Conservation (phyloP, 2,797 vertebrate genomes). For the Yasuhikotakia modesta region DNA sequence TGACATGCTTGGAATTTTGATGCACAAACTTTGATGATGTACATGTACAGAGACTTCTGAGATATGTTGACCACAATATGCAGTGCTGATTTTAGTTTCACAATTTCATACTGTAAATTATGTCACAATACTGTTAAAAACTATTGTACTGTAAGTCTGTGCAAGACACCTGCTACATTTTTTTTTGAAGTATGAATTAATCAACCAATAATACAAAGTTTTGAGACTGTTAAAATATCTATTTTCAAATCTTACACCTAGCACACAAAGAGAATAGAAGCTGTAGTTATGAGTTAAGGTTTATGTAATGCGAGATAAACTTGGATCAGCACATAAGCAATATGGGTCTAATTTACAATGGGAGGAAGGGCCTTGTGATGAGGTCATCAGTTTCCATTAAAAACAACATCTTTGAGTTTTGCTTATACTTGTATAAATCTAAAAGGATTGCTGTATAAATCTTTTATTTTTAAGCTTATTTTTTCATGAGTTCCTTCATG, state of each 20-base stretch:
- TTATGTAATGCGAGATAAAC: slow-evolving; percentile 37
- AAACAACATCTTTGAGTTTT: slow-evolving; percentile 3
- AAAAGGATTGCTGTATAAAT: neutral
- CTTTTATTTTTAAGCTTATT: slow-evolving; percentile 1
- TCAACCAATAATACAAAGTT: neutral
- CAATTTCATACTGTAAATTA: neutral
- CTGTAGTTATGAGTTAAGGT: neutral
- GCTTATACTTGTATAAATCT: slow-evolving; percentile 34
- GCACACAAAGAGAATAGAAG: neutral
- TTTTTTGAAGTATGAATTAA: neutral
- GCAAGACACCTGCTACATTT: slow-evolving; percentile 4
- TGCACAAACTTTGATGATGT: neutral
- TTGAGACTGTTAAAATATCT: neutral
- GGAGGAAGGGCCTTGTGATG: slow-evolving; percentile 22
- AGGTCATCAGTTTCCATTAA: slow-evolving; percentile 25
- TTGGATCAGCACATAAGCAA: slow-evolving; percentile 32
- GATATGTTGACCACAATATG: neutral
- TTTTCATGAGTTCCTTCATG: neutral
- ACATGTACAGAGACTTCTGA: neutral
- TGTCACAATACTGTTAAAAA: neutral
- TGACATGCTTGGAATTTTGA: too few relatives aligned
- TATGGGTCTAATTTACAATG: slow-evolving; percentile 14
- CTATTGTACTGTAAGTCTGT: neutral
- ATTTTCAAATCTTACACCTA: too few relatives aligned
- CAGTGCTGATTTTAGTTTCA: neutral